Evolutionary conservation across 2,888 invertebrate genomes (phyloP).

Genomic region (Exephanes ischioxanthus): DNA sequence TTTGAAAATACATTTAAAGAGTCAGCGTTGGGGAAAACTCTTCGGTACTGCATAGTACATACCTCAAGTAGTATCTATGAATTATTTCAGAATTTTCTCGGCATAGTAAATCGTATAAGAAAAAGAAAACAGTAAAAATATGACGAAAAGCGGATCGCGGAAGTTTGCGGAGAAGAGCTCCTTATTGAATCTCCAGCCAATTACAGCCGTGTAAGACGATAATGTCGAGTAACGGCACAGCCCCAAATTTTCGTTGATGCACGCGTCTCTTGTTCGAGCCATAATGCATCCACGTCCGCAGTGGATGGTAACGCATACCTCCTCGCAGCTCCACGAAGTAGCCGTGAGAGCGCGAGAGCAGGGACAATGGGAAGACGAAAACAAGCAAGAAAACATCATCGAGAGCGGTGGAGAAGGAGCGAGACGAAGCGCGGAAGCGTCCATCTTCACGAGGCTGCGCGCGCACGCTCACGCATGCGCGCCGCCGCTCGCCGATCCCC

Average conservation of each 20-base stretch:
- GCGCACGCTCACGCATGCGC: conserved; percentile 65
- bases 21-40: too few relatives aligned
- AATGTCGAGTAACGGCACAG: too few relatives aligned
- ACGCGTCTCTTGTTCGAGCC: neutral
- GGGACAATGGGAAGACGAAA: conserved; percentile 23
- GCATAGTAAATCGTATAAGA: too few relatives aligned
- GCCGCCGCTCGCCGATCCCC: conserved; percentile 77
- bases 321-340: neutral
- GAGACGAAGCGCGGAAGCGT: conserved; percentile 47
- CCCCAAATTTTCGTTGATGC: neutral
- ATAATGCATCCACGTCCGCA: neutral
- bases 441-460: conserved; percentile 17
- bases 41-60: too few relatives aligned
- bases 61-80: too few relatives aligned
- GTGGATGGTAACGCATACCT: neutral
- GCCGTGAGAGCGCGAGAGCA: conserved; percentile 38
- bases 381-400: neutral
- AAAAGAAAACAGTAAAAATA: too few relatives aligned
- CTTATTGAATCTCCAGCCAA: too few relatives aligned
- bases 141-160: too few relatives aligned
- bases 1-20: too few relatives aligned
- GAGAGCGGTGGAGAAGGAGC: neutral
- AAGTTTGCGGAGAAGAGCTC: too few relatives aligned
- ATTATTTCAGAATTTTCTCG: too few relatives aligned
- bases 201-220: too few relatives aligned